These are phyloP conservation scores for Pelobates cultripes DNA, from an alignment of 2,797 vertebrate species.

Conservation along the genomic window DNA sequence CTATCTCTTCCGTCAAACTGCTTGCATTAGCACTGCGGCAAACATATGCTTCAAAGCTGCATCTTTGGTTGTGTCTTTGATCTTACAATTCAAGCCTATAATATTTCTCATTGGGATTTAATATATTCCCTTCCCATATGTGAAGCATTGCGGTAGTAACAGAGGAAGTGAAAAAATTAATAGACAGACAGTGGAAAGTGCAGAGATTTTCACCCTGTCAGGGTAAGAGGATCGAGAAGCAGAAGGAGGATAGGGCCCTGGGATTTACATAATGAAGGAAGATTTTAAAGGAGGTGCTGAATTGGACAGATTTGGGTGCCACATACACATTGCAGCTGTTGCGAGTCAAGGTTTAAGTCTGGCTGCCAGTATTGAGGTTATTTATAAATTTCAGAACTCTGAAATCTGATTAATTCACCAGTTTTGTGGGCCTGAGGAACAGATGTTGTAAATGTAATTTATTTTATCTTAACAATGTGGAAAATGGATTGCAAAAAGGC, in stretches of 20 bases:
- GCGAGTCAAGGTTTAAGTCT: conserved; percentile 33
- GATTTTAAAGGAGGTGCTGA: conserved; percentile 45
- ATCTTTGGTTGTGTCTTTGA: conserved; percentile 13
- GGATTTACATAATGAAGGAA: conserved; percentile 48
- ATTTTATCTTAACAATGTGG: conserved; percentile 1
- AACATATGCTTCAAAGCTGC: conserved; percentile 13
- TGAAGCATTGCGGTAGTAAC: conserved; percentile 15
- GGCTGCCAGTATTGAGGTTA: conserved; percentile 43
- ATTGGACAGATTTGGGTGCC: conserved; percentile 41
- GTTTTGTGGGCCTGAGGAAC: conserved; percentile 7
- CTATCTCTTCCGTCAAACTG: conserved; percentile 3
- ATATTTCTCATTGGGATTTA: conserved; percentile 39
- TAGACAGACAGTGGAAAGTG: conserved; percentile 31
- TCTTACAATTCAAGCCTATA: conserved; percentile 27
- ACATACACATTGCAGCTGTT: conserved; percentile 37
- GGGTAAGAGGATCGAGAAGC: conserved; percentile 13
- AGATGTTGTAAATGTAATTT: conserved; percentile 40
- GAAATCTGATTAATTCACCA: conserved; percentile 45
- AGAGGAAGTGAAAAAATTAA: conserved; percentile 9
- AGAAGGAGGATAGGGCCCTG: conserved; percentile 40
- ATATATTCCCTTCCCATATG: conserved; percentile 52
- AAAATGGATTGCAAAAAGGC: neutral
- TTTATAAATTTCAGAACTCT: conserved; percentile 33
- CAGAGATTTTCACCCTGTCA: conserved; percentile 34
- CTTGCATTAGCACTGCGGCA: neutral